phyloP scores from a whole-genome alignment of 2,888 invertebrate genomes.

The Brenthis hecate region DNA sequence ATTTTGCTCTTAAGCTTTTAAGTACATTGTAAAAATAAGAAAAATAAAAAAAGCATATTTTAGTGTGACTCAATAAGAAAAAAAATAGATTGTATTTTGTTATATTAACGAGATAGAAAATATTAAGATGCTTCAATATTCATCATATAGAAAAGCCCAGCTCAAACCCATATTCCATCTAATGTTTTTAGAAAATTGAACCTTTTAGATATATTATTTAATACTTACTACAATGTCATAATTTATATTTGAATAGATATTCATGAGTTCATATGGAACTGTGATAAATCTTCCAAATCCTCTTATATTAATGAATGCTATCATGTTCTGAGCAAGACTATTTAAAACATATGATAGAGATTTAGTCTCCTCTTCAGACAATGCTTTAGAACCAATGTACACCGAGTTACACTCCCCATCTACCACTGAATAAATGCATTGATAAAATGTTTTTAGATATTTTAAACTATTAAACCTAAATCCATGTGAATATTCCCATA shows the following conservation, averaged over 20 bases:
- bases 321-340: slow-evolving; percentile 53
- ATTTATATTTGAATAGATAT: slow-evolving; percentile 50
- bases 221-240: slow-evolving; percentile 61
- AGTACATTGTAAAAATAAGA: no score
- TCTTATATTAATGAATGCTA: slow-evolving; percentile 65
- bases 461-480: not conserved
- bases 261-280: slow-evolving; percentile 57
- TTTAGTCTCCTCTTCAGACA: slow-evolving; percentile 64
- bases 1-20: no score
- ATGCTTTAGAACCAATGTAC: slow-evolving; percentile 54
- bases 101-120: not conserved
- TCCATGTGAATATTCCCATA: no score
- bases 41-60: no score
- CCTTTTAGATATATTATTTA: not conserved
- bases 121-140: no score
- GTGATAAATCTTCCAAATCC: slow-evolving; percentile 63
- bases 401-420: slow-evolving; percentile 58
- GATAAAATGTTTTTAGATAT: not conserved
- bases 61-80: not conserved
- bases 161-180: no score
- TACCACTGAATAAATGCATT: slow-evolving; percentile 13
- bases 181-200: not conserved
- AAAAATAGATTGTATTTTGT: not conserved
- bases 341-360: slow-evolving; percentile 57
- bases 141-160: no score